phyloP scores from a whole-genome alignment of 2,113 vertebrate genomes.

The Casuarius casuarius region DNA sequence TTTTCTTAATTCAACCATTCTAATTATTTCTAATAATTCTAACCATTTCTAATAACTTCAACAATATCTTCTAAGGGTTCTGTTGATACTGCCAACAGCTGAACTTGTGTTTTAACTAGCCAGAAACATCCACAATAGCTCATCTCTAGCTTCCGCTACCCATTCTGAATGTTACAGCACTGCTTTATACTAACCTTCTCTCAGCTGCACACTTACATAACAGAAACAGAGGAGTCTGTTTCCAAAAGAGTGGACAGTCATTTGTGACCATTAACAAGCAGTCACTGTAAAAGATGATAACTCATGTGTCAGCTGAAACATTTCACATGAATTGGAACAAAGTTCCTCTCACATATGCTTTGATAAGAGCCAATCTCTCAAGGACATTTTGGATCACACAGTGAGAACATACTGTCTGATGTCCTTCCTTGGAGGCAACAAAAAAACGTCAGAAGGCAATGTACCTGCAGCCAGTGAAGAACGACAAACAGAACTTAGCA shows the following conservation, averaged over 20 bases:
- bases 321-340: conserved; percentile 2
- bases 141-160: neutral
- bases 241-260: neutral
- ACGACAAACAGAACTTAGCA: conserved; percentile 11
- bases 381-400: neutral
- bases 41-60: neutral
- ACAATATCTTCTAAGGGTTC: neutral
- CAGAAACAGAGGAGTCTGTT: neutral
- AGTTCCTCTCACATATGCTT: conserved; percentile 27
- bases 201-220: neutral
- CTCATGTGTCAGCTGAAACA: neutral
- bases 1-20: neutral
- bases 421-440: neutral
- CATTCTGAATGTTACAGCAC: neutral
- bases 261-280: conserved; percentile 43
- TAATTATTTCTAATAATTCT: neutral
- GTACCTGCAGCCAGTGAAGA: neutral
- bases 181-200: neutral
- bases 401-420: neutral
- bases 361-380: conserved; percentile 21
- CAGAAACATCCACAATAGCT: neutral
- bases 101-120: neutral
- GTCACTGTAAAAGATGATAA: conserved; percentile 11
- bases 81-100: neutral
- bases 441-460: neutral